Percentiles rank a stretch among this genome's conserved stretches.
Conservation (phyloP, 2,888 invertebrate genomes). For the Ochropleura leucogaster region DNA sequence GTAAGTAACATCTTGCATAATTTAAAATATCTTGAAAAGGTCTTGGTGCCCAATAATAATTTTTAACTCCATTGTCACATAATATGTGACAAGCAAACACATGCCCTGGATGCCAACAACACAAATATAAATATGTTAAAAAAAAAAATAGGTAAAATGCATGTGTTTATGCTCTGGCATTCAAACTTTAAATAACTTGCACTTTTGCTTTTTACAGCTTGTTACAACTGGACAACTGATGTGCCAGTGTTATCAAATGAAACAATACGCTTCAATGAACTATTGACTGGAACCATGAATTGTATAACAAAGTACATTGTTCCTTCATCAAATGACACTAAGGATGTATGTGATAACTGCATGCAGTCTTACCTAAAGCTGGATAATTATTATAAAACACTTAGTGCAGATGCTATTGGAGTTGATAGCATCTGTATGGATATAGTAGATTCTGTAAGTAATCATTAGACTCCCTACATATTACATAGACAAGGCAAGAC, state of each 20-base stretch:
- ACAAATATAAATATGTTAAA: too few species aligned
- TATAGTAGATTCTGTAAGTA: constrained; percentile 91
- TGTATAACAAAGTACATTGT: constrained; percentile 82
- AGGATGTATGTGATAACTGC: constrained; percentile 89
- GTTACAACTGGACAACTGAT: constrained; percentile 87
- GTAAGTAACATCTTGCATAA: constrained; percentile 77
- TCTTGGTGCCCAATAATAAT: too few species aligned
- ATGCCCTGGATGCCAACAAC: too few species aligned
- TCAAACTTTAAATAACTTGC: not conserved
- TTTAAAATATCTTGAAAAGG: not conserved
- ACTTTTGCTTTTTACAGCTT: constrained; percentile 83
- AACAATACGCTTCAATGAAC: constrained; percentile 86
- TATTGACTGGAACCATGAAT: constrained; percentile 82
- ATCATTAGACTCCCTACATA: not conserved
- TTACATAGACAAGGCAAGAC: not conserved
- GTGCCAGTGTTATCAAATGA: constrained; percentile 86
- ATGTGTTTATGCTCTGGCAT: too few species aligned
- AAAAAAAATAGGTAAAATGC: too few species aligned
- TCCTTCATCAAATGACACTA: constrained; percentile 72
- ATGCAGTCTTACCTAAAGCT: constrained; percentile 88
- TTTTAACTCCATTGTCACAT: too few species aligned
- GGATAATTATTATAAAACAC: constrained; percentile 90
- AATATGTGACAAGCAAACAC: too few species aligned
- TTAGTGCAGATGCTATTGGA: constrained; percentile 90
- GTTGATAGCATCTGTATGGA: constrained; percentile 92